Conservation (phyloP, 2,113 vertebrate genomes). For the Ochotona princeps region DNA sequence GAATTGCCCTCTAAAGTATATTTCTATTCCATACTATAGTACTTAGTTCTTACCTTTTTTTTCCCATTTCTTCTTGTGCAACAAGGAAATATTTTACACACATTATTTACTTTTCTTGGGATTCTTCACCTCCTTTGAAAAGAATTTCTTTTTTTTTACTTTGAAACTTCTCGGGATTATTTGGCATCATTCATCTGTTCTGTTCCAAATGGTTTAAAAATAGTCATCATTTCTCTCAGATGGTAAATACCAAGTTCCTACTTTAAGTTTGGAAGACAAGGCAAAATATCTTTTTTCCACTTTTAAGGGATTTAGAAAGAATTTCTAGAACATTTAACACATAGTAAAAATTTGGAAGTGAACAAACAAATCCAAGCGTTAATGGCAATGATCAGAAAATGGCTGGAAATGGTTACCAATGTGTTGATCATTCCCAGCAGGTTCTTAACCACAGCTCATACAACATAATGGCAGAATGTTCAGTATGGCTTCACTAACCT, state of each 20-base stretch:
- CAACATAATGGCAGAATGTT: not conserved
- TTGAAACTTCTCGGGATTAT: slow-evolving; percentile 42
- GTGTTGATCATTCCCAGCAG: slow-evolving; percentile 50
- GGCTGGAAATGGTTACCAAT: not conserved
- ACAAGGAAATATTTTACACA: slow-evolving; percentile 25
- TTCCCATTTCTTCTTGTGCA: not conserved
- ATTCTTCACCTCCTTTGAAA: slow-evolving; percentile 35
- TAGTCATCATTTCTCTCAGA: slow-evolving; percentile 24
- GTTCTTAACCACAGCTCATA: slow-evolving; percentile 33
- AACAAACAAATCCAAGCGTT: slow-evolving; percentile 43
- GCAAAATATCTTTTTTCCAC: slow-evolving; percentile 32
- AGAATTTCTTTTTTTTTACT: slow-evolving; percentile 21
- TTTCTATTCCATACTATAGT: not conserved
- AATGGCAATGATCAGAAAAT: slow-evolving; percentile 6
- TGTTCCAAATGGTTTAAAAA: slow-evolving; percentile 49
- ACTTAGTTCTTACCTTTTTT: slow-evolving; percentile 30
- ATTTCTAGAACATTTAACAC: slow-evolving; percentile 23
- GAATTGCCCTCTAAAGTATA: slow-evolving; percentile 46
- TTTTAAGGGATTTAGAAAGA: slow-evolving; percentile 55
- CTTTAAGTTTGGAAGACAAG: slow-evolving; percentile 41
- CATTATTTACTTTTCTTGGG: slow-evolving; percentile 45
- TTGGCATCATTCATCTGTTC: slow-evolving; percentile 55
- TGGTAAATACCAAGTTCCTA: slow-evolving; percentile 15
- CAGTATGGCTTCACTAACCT: not conserved
- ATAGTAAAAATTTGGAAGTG: slow-evolving; percentile 44